Conservation (phyloP, 2,888 invertebrate genomes). For the Tanytarsus gracilentus region DNA sequence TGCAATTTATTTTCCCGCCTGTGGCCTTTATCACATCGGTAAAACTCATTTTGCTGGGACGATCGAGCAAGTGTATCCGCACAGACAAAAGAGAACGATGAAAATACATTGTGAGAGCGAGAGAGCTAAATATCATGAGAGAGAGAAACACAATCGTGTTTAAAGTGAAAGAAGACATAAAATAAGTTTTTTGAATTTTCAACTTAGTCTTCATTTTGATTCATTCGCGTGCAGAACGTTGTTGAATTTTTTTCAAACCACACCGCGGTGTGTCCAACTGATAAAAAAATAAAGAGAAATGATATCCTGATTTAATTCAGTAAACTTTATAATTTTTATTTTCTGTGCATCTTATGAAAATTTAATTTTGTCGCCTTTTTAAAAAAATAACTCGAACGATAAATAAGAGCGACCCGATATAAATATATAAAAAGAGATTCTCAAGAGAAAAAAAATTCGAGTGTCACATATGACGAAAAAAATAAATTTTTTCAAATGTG, state of each 20-base stretch:
- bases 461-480: slow-evolving; percentile 13
- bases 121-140: not conserved
- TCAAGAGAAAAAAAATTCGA: not conserved
- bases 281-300: too few relatives aligned
- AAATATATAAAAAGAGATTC: not conserved
- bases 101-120: not conserved
- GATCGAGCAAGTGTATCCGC: slow-evolving; percentile 12
- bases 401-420: slow-evolving; percentile 3
- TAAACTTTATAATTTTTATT: not conserved
- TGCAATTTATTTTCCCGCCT: not conserved
- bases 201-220: slow-evolving; percentile 17
- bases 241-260: not conserved
- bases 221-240: slow-evolving; percentile 15
- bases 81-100: not conserved
- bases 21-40: too few relatives aligned
- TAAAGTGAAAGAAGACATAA: slow-evolving; percentile 16
- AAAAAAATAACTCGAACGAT: not conserved
- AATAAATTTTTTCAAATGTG: slow-evolving; percentile 22
- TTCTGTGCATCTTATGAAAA: not conserved
- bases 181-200: slow-evolving; percentile 7
- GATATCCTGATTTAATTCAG: too few relatives aligned
- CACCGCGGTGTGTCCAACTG: not conserved
- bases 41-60: too few relatives aligned
- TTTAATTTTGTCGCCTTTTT: not conserved
- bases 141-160: not conserved